Conservation (phyloP, 2,888 invertebrate genomes). For the Leucophenga maculata region DNA sequence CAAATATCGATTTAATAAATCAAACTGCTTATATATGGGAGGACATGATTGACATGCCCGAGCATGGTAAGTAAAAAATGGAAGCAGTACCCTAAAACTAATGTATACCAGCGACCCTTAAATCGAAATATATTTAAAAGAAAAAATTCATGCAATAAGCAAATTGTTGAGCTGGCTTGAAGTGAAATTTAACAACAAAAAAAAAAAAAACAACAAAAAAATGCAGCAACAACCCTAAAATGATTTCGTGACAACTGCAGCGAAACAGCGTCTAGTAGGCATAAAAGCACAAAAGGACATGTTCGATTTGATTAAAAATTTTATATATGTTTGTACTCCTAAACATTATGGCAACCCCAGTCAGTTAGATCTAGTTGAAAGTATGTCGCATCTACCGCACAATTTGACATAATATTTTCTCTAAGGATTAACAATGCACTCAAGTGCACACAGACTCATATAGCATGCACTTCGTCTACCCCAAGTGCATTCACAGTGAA, state of each 20-base stretch:
- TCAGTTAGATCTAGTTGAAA: too few relatives aligned
- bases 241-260: too few relatives aligned
- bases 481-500: not conserved
- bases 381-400: not conserved
- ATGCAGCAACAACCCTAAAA: not conserved
- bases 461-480: slow-evolving; percentile 9
- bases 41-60: slow-evolving; percentile 20
- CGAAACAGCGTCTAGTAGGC: too few relatives aligned
- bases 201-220: too few relatives aligned
- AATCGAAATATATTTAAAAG: not conserved
- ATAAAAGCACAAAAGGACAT: too few relatives aligned
- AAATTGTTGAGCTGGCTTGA: too few relatives aligned
- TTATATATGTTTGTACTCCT: too few relatives aligned
- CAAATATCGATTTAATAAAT: slow-evolving; percentile 64
- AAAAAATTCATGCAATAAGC: too few relatives aligned
- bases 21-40: slow-evolving; percentile 13
- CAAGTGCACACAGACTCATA: not conserved
- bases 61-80: not conserved
- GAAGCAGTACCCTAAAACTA: not conserved
- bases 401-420: slow-evolving; percentile 25
- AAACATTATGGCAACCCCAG: too few relatives aligned
- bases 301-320: too few relatives aligned
- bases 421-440: slow-evolving; percentile 26
- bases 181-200: too few relatives aligned
- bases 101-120: too few relatives aligned